A percentile compares a stretch with the other conserved stretches of the same genome.
Conservation (phyloP, 2,113 vertebrate genomes). For the Lonchura striata region DNA sequence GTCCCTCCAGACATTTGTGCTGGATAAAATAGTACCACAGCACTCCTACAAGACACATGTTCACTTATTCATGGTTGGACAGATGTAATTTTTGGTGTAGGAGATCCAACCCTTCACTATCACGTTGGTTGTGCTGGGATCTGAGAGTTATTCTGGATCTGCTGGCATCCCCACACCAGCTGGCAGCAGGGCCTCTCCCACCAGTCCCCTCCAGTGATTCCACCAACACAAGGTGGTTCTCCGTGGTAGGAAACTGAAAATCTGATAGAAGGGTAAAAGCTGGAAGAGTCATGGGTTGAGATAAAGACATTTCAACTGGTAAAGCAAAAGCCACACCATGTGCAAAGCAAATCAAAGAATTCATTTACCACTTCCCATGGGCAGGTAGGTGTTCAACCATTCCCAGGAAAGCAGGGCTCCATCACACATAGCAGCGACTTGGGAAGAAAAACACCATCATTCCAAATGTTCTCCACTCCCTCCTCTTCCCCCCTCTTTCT, state of each 20-base stretch:
- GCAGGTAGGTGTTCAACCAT: background rate
- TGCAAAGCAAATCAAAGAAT: background rate
- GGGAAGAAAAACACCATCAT: background rate
- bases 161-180: no score
- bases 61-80: conserved; percentile 17
- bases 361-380: background rate
- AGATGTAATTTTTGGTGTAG: background rate
- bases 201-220: background rate
- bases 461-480: background rate
- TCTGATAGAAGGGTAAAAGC: background rate
- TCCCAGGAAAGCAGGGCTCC: background rate
- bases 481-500: background rate
- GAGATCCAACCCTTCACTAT: background rate
- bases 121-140: background rate
- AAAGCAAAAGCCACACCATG: background rate
- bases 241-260: background rate
- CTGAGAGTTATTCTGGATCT: background rate
- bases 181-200: background rate
- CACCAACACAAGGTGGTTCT: background rate
- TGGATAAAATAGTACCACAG: background rate
- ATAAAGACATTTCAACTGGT: background rate
- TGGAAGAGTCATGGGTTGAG: background rate
- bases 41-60: conserved; percentile 38
- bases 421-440: background rate
- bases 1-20: conserved; percentile 7